Base-by-base conservation (phyloP, 2,888 invertebrate species). In the Phortica okadai region DNA sequence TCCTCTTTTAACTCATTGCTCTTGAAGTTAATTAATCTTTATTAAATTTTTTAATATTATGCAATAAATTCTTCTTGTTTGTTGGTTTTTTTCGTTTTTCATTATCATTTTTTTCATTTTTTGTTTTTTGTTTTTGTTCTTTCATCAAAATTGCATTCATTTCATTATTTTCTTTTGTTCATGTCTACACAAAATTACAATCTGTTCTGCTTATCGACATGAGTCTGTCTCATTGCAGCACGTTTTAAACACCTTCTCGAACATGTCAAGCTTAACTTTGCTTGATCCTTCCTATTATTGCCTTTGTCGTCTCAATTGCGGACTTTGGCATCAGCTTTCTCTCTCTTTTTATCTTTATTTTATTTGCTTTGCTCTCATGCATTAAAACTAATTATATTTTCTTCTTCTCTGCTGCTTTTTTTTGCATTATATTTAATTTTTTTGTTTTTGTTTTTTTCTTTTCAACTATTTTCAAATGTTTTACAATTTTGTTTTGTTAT, bases 41-140 rank as follows among this genome's bases (percentile, higher is more conserved):
- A 85, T 85, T 85, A 85, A 85, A 87, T 85, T 86, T 11, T 85
- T 83, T 82, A 87, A 87, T 88, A 86, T 88, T 82, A 85, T 88
- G 85, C 84, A 89, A 88, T 89, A 88, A 81, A 72, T 80, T 79
- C 76, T 88, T 86, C 79, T 81, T 50, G 50, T 81, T 70, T 74
- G 73, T 62, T 76, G 33, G 33, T 45, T 76, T 73, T 73, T 64
- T 70, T 76, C 75, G 77, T 77, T 72, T 62, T 79, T 74, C 66
- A 45, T 11, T 74, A 2, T 64, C 33, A 25, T 10, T 62, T 62
- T 6, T 62, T 73, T 62, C 42, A 14, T 59, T 62, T n/a, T 73
- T 73, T 73, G 14, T 14, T 58, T 33, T 41, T 42, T 25, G 6
- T 78, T 73, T 78, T 79, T 78, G 41, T 75, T 76, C 25, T 21